Evolutionary conservation across 2,888 invertebrate genomes (phyloP).

Genomic region (Argyresthia albistria): DNA sequence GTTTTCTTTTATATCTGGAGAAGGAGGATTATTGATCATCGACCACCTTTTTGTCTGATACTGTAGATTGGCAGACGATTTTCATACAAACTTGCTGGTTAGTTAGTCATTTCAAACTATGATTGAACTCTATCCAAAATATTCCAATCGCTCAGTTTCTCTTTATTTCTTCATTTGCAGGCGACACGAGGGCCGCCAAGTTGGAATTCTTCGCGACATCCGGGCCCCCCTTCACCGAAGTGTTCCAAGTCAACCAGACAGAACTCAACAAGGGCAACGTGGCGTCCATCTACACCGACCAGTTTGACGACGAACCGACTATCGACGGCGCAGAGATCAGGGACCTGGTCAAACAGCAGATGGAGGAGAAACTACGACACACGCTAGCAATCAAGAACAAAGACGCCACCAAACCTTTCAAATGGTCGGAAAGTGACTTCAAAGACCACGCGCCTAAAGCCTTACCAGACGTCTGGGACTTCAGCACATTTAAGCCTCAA

Average conservation of each 20-base stretch:
- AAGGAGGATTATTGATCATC: too few relatives aligned
- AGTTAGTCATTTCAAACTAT: too few relatives aligned
- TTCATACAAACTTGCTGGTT: too few relatives aligned
- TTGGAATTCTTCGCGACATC: conserved; percentile 46
- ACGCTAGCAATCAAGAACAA: conserved; percentile 39
- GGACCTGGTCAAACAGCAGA: conserved; percentile 46
- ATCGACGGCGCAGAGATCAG: conserved; percentile 48
- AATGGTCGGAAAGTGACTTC: conserved; percentile 81
- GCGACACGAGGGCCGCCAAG: conserved; percentile 15
- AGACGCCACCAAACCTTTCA: conserved; percentile 72
- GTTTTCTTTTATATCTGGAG: too few relatives aligned
- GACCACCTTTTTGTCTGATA: too few relatives aligned
- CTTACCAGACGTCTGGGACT: conserved; percentile 83
- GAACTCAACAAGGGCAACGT: conserved; percentile 52
- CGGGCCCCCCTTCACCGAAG: conserved; percentile 47
- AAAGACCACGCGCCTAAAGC: conserved; percentile 75
- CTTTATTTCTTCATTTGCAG: conserved; percentile 15
- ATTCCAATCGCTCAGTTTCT: background rate
- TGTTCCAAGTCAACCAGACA: conserved; percentile 22
- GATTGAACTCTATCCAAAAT: too few relatives aligned
- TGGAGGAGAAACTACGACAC: conserved; percentile 45
- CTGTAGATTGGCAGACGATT: too few relatives aligned
- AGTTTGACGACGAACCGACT: conserved; percentile 47
- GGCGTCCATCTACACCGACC: conserved; percentile 51
- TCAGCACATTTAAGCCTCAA: conserved; percentile 70